Evolutionary conservation across 2,113 vertebrate species (phyloP), one percentile per base, ranked within the genome.

Genomic region (Neolamprologus kungweensis): DNA sequence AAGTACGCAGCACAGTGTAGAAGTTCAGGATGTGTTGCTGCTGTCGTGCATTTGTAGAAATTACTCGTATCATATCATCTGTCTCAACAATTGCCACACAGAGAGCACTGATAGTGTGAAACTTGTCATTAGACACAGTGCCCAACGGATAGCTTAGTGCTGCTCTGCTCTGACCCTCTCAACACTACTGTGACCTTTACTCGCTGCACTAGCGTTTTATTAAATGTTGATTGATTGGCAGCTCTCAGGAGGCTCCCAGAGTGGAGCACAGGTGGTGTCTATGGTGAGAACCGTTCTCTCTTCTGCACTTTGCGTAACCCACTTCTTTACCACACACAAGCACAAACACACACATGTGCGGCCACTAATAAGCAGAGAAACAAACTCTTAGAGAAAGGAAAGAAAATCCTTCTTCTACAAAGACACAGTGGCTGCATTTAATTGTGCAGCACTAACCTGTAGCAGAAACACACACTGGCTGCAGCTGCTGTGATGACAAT

Each of bases 171-270:
- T 90, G 84, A 92, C 90, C 88, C 80, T 86, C 80, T 86, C 57
- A 83, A 84, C 83, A 89, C 78, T 89, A 83, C 86, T 84, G 37
- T 95, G 93, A 94, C 85, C 92, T 93, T 93, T 91, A 82, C 71
- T 75, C 51, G 5, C 78, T 88, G 51, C 85, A 88, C 82, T 90
- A 90, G 91, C 92, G 79, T 95, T 68, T 93, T 95, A 94, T 95
- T 92, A 94, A 95, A 95, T 93, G 91, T 94, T 95, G 93, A 96
- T 95, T 96, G 95, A 96, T 95, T 96, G 95, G 91, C 94, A 95
- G 93, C 94, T 95, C 94, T 95, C 93, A 93, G 93, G 86, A 96
- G 81, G 81, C 94, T 96, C 92, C 93, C 93, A 92, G 95, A 94
- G 93, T 94, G 93, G 92, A 95, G 94, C 87, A 94, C 93, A 93